Evolutionary conservation across 2,797 vertebrate genomes (phyloP), one percentile per base, ranked within the genome.

Genomic region (Thunnus albacares): DNA sequence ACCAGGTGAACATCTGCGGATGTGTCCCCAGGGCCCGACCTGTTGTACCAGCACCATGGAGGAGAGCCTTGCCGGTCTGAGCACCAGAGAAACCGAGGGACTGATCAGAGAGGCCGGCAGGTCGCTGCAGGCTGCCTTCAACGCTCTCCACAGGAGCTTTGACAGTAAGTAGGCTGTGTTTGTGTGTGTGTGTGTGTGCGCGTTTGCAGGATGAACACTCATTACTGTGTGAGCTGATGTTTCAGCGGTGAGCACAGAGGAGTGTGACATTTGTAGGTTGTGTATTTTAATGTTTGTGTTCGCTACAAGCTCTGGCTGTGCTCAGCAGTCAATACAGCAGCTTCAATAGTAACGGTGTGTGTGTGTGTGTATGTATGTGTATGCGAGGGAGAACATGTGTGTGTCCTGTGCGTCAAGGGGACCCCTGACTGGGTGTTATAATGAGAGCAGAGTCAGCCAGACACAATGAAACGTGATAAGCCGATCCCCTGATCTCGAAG

Each of bases 21-120:
- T 97, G 91, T 99, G 98, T 92, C 96, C 97, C 24, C 97, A 97
- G 90, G 97, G 97, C 55, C 97, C 96, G 45, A 99, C 98, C 75
- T 99, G 98, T 94, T 99, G 98, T 77, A 99, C 97, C 80, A 97
- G 96, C 0, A 87, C 94, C 80, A 99, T 99, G 97, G 98, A 99
- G 93, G 97, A 98, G 90, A 97, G 94, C 79, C 95, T 99, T 75
- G 95, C 96, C 30, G 92, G 94, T 71, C 94, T 97, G 78, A 97
- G 97, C 80, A 80, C 91, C 1, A 83, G 84, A 0, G 98, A 99
- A 93, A 97, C 97, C 20, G 97, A 99, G 92, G 93, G 89, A 0
- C 96, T 97, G 72, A 94, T 98, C 87, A 96, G 94, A 73, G 97
- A 98, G 73, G 95, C 97, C 0, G 95, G 97, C 79, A 96, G 96